Evolutionary conservation across 2,888 invertebrate genomes (phyloP), one percentile per base, ranked within the genome.

Genomic region (Athetis lepigone): DNA sequence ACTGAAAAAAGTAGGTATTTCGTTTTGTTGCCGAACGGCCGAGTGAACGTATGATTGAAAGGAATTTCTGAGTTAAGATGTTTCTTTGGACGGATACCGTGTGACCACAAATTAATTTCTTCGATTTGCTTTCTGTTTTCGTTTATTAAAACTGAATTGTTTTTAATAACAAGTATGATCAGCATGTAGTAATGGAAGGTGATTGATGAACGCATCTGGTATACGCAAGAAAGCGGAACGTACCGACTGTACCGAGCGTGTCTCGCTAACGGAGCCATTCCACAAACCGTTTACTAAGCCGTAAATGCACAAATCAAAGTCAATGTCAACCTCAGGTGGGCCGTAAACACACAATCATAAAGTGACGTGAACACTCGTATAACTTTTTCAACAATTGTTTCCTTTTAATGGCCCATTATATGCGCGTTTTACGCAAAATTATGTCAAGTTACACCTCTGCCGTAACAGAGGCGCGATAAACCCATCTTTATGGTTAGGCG

Each of bases 341-440:
- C 90, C 89, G 89, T 94, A 92, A 94, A 93, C 93, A 93, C 85
- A 92, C 92, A 94, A 92, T 94, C 94, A 94, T 94, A 94, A 95
- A 94, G 88, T 92, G 92, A 93, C 94, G 93, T 87, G 90, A 92
- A 88, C 90, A 92, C 92, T 92, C 93, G 91, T 94, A 92, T 93
- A 93, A 95, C 93, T 94, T 95, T 95, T 95, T 94, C 90, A 94
- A 94, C 94, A 94, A 95, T 94, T 94, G 94, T 95, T 94, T 94
- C 92, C 90, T 90, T 94, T 94, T 94, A 94, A 95, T 94, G 92
- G 94, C 87, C 93, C 92, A 93, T 95, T 93, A 94, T 93, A 92
- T 92, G 89, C 91, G 90, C 88, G 92, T 92, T 94, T 93, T 93
- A 93, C 92, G 94, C 93, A 94, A 94, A 94, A 94, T 93, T 93